phyloP scores from a whole-genome alignment of 2,113 vertebrate species.

The Myiozetetes cayanensis region DNA sequence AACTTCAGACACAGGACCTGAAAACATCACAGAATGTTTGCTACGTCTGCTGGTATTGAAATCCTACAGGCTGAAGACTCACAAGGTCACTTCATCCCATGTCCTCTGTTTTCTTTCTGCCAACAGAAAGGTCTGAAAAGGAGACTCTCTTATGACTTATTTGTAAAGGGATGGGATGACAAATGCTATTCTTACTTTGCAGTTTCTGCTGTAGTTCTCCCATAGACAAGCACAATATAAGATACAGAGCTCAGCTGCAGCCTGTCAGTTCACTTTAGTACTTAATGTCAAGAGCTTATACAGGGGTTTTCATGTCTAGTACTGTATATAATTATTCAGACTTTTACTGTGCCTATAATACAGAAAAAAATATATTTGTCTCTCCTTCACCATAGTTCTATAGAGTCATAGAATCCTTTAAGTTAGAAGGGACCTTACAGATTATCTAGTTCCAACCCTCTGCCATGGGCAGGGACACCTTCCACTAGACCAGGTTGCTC shows the following conservation, averaged over 20 bases:
- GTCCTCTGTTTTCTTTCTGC: background rate
- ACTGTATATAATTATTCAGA: background rate
- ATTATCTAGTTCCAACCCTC: background rate
- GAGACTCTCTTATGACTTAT: background rate
- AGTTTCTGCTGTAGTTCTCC: background rate
- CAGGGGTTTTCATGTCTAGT: background rate
- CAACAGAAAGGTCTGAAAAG: background rate
- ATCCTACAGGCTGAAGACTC: background rate
- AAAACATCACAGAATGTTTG: background rate
- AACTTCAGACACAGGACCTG: background rate
- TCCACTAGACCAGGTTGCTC: background rate
- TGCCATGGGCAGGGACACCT: fast-evolving
- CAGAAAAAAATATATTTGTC: background rate
- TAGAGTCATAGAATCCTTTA: background rate
- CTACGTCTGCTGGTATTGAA: background rate
- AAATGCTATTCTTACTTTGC: background rate
- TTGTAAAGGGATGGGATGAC: background rate
- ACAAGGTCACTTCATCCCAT: background rate
- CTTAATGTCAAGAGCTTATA: background rate
- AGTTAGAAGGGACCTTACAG: background rate
- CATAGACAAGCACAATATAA: background rate
- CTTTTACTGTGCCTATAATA: background rate
- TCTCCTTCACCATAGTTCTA: background rate
- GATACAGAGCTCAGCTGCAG: background rate
- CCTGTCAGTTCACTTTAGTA: background rate